These are phyloP conservation scores for Stegostoma tigrinum DNA, from an alignment of 2,113 vertebrate genomes.

Conservation along the genomic window DNA sequence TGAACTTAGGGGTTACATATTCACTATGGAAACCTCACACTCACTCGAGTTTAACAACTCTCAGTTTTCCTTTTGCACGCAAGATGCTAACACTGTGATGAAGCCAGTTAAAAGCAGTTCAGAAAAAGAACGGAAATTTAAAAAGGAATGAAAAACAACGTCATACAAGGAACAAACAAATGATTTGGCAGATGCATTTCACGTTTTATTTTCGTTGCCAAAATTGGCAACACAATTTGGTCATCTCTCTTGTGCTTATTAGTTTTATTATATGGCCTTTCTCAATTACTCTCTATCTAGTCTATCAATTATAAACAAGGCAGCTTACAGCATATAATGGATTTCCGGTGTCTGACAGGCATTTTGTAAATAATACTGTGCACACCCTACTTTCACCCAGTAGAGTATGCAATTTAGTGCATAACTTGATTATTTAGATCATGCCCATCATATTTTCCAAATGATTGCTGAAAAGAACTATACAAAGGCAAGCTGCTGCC, in stretches of 20 bases:
- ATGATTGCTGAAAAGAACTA: not conserved
- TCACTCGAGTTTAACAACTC: not conserved
- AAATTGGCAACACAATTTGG: too few relatives aligned
- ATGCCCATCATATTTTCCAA: not conserved
- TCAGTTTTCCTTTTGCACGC: not conserved
- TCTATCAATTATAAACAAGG: not conserved
- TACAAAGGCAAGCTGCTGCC: not conserved
- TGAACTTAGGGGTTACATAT: not conserved
- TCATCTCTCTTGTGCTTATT: not conserved
- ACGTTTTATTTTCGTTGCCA: too few relatives aligned
- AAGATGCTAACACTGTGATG: not conserved
- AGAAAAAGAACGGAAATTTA: not conserved
- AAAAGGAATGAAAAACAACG: not conserved
- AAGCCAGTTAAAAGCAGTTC: not conserved
- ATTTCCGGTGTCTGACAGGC: not conserved
- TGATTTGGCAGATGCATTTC: not conserved
- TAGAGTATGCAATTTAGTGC: not conserved
- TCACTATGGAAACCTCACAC: not conserved
- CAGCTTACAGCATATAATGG: not conserved
- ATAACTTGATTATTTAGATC: not conserved
- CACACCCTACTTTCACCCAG: not conserved
- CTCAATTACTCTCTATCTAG: conserved; percentile 11
- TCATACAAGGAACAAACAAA: not conserved
- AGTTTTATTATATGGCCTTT: conserved; percentile 1
- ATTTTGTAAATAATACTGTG: not conserved